A percentile compares a stretch with the other conserved stretches of the same genome.
phyloP scores from a whole-genome alignment of 2,113 vertebrate genomes.

The Chloebia gouldiae region DNA sequence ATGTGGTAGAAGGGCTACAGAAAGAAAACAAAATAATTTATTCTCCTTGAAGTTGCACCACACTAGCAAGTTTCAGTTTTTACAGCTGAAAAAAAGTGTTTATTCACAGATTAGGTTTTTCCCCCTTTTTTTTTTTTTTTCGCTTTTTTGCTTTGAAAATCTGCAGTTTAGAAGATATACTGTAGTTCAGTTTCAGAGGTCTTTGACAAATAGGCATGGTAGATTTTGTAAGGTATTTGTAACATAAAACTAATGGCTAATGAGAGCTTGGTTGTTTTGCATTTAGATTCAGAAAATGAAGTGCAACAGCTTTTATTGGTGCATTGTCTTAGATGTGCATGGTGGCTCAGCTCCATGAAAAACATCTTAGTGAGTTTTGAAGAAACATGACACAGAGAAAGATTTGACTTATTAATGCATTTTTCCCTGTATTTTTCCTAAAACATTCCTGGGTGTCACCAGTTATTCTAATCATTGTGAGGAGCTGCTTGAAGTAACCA shows the following conservation, averaged over 20 bases:
- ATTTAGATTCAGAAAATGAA: constrained; percentile 19
- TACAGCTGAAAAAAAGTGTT: constrained; percentile 63
- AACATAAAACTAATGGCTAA: constrained; percentile 21
- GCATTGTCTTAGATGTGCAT: neutral
- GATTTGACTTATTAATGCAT: neutral
- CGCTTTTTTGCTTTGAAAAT: constrained; percentile 21
- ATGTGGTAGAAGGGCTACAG: constrained; percentile 35
- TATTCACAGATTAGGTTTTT: constrained; percentile 56
- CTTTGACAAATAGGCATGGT: constrained; percentile 45
- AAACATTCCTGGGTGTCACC: neutral
- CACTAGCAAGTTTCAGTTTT: constrained; percentile 45
- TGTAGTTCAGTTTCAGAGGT: constrained; percentile 38
- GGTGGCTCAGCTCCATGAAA: neutral
- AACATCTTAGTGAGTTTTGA: neutral
- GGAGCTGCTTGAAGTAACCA: neutral
- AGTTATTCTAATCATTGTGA: neutral
- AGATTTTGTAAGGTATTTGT: constrained; percentile 57
- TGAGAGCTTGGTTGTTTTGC: neutral
- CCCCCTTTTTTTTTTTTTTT: neutral
- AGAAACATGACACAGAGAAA: neutral
- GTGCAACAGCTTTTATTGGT: neutral
- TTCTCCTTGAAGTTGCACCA: constrained; percentile 43
- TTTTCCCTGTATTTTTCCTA: neutral
- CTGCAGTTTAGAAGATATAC: constrained; percentile 38
- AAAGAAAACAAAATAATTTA: constrained; percentile 64